Conservation (phyloP, 2,113 vertebrate genomes). For the Pseudorectes ferrugineus region DNA sequence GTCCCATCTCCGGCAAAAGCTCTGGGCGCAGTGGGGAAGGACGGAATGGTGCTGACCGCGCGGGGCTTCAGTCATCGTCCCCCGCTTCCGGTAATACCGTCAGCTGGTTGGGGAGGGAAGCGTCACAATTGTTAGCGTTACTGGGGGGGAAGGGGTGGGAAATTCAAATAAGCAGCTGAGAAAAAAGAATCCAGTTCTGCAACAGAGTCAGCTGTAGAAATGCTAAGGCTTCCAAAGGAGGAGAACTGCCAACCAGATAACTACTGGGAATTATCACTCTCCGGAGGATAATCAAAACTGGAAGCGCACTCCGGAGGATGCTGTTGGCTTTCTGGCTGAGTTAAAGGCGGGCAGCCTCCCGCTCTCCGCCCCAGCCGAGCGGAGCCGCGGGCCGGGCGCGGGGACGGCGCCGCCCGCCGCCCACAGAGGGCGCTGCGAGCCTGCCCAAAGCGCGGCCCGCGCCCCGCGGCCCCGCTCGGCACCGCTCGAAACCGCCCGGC, state of each 20-base stretch:
- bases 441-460: slow-evolving; percentile 1
- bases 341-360: background rate
- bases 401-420: background rate
- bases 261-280: background rate
- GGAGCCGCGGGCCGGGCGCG: background rate
- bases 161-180: background rate
- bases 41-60: background rate
- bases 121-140: background rate
- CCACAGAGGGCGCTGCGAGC: slow-evolving; percentile 76
- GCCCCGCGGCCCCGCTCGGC: background rate
- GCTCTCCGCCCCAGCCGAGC: background rate
- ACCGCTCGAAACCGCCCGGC: background rate
- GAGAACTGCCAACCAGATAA: background rate
- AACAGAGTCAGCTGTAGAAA: background rate
- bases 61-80: background rate
- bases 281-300: background rate
- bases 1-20: background rate
- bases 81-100: background rate
- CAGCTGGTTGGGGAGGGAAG: background rate
- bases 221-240: background rate
- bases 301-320: background rate
- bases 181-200: background rate
- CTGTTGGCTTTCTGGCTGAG: background rate
- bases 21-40: background rate
- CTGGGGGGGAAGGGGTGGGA: fast-evolving